Percentiles rank a stretch among this genome's conserved stretches.
phyloP scores from a whole-genome alignment of 1,140 invertebrate genomes.

The Aphaenogaster floridana region DNA sequence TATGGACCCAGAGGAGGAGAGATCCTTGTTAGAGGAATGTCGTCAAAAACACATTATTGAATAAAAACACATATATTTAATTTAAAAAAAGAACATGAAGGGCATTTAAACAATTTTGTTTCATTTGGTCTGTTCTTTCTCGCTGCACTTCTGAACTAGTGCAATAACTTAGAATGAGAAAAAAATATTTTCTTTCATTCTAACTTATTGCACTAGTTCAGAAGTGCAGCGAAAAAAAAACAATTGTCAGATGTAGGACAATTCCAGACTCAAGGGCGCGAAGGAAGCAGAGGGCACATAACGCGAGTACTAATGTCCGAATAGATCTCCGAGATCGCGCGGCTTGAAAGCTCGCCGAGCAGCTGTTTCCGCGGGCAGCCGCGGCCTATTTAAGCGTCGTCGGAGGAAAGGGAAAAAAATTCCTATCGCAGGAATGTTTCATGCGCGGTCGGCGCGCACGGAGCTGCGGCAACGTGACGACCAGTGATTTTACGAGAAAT shows the following conservation, averaged over 20 bases:
- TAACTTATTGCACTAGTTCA: no score
- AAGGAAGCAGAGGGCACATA: not conserved
- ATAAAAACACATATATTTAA: no score
- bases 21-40: no score
- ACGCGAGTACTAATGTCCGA: not conserved
- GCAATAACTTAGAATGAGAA: no score
- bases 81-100: no score
- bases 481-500: slow-evolving; percentile 72
- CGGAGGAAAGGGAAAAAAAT: slow-evolving; percentile 55
- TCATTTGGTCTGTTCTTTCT: no score
- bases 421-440: slow-evolving; percentile 65
- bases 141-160: no score
- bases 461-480: slow-evolving; percentile 6
- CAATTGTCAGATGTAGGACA: no score
- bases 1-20: no score
- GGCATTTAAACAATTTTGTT: not conserved
- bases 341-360: not conserved
- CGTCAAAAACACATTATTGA: no score
- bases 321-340: not conserved
- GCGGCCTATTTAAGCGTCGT: slow-evolving; percentile 51
- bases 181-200: no score
- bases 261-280: not conserved
- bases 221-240: no score
- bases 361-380: slow-evolving; percentile 50
- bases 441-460: not conserved